Percentiles rank a stretch among this genome's conserved stretches.
phyloP scores from a whole-genome alignment of 53 echinoderm and acorn worm species.

The Hippasteria phrygiana region DNA sequence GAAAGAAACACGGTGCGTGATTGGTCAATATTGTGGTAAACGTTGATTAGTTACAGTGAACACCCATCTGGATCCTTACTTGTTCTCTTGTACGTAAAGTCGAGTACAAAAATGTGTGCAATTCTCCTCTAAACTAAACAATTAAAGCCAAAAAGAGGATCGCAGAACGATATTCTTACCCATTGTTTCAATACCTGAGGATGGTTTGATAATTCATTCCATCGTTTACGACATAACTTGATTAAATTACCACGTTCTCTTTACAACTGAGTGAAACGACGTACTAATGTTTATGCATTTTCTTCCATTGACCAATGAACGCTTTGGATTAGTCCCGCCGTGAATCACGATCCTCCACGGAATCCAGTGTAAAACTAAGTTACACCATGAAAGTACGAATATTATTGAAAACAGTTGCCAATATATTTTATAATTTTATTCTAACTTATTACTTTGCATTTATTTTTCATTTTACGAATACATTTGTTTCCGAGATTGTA shows the following conservation, averaged over 20 bases:
- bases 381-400: background rate
- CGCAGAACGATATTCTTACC: background rate
- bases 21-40: background rate
- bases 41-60: constrained; percentile 11
- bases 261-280: background rate
- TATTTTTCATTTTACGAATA: background rate
- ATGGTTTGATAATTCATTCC: too few species aligned
- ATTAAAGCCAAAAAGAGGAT: background rate
- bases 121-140: background rate
- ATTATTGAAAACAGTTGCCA: background rate
- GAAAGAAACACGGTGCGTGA: background rate
- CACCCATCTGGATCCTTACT: background rate
- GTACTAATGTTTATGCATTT: constrained; percentile 49
- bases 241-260: background rate
- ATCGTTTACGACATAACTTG: too few species aligned
- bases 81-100: background rate
- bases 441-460: background rate
- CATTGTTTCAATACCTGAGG: too few species aligned
- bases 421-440: background rate
- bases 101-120: background rate
- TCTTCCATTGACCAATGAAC: constrained; percentile 25
- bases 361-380: background rate
- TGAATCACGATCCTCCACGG: background rate
- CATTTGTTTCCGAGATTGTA: background rate
- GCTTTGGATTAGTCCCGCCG: background rate